These are phyloP conservation scores for Dioctria linearis DNA, from an alignment of 2,888 invertebrate genomes.

Conservation along the genomic window DNA sequence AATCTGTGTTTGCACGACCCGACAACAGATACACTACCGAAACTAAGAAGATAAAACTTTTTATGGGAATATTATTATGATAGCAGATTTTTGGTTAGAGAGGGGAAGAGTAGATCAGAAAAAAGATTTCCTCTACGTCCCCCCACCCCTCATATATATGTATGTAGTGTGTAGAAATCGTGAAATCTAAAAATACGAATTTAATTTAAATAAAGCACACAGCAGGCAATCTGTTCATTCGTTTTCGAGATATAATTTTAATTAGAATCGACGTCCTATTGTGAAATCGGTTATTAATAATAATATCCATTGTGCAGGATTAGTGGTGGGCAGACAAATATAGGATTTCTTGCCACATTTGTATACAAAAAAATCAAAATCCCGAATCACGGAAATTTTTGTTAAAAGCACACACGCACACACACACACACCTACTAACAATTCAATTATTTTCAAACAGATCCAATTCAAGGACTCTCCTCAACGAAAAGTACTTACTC, in stretches of 20 bases:
- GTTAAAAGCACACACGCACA: background rate
- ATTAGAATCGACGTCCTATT: background rate
- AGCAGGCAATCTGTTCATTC: background rate
- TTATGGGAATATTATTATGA: background rate
- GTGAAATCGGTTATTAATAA: background rate
- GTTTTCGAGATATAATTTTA: background rate
- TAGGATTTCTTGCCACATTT: too few species aligned
- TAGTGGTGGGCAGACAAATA: too few species aligned
- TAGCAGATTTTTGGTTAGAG: constrained; percentile 15
- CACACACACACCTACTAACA: background rate
- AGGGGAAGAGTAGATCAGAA: background rate
- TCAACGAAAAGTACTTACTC: constrained; percentile 23
- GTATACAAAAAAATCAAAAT: too few species aligned
- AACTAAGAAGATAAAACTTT: constrained; percentile 23
- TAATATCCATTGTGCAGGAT: too few species aligned
- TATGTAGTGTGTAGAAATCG: background rate
- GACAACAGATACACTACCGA: background rate
- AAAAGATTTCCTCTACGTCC: background rate
- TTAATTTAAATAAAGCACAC: background rate
- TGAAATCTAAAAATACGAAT: too few species aligned
- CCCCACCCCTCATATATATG: background rate
- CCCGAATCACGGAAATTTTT: background rate
- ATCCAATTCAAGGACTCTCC: constrained; percentile 11
- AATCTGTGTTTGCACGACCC: background rate
- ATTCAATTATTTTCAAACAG: background rate